phyloP scores from a whole-genome alignment of 2,888 invertebrate genomes.

The Phalangium opilio region DNA sequence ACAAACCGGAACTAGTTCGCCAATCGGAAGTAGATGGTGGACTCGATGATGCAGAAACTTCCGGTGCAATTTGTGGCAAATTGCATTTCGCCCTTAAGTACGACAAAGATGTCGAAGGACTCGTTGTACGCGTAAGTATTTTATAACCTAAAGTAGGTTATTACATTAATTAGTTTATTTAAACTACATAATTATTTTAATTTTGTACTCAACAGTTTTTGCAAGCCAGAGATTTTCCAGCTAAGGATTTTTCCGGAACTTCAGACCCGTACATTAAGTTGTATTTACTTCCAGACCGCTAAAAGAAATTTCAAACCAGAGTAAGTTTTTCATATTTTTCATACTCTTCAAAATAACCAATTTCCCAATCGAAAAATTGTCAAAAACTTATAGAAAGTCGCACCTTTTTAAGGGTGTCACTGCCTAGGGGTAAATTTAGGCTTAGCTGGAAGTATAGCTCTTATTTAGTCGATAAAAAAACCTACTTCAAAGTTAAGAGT shows the following conservation, averaged over 20 bases:
- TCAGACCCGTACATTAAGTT: constrained; percentile 78
- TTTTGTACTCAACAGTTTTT: constrained; percentile 39
- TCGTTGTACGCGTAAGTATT: constrained; percentile 53
- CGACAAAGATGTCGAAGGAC: constrained; percentile 61
- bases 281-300: constrained; percentile 63
- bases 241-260: constrained; percentile 66
- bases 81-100: constrained; percentile 65
- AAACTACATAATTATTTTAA: too few species aligned
- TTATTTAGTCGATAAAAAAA: too few species aligned
- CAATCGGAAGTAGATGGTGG: constrained; percentile 50
- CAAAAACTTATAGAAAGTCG: too few species aligned
- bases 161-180: background rate
- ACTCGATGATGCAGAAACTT: constrained; percentile 43
- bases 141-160: background rate
- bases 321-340: constrained; percentile 27
- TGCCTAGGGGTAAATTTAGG: too few species aligned
- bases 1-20: constrained; percentile 54
- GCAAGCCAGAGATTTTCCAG: constrained; percentile 59
- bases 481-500: too few species aligned
- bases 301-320: constrained; percentile 72
- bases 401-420: too few species aligned
- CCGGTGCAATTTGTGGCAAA: constrained; percentile 43
- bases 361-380: too few species aligned
- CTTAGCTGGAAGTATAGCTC: too few species aligned
- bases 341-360: too few species aligned